phyloP scores from a whole-genome alignment of 2,113 vertebrate species.

The Neoarius graeffei region DNA sequence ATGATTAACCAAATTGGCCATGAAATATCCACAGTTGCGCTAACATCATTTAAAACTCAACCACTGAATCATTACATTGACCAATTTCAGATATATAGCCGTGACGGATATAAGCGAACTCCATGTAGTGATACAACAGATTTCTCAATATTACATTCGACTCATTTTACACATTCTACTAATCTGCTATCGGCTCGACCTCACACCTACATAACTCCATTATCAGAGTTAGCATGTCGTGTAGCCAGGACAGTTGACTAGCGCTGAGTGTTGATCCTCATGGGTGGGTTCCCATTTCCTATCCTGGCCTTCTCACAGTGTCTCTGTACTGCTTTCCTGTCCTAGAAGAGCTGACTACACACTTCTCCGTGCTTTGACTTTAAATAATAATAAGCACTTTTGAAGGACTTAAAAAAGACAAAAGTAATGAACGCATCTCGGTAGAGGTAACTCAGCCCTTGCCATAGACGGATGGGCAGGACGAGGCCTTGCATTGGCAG shows the following conservation, averaged over 20 bases:
- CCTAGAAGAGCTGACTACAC: constrained; percentile 55
- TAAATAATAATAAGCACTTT: constrained; percentile 65
- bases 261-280: constrained; percentile 27
- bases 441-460: constrained; percentile 37
- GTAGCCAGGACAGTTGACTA: constrained; percentile 6
- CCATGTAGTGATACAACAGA: background rate
- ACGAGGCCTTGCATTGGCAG: constrained; percentile 46
- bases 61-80: background rate
- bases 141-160: background rate
- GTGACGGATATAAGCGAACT: background rate
- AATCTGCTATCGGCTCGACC: background rate
- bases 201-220: background rate
- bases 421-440: constrained; percentile 58
- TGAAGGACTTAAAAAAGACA: constrained; percentile 65
- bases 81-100: background rate
- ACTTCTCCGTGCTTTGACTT: constrained; percentile 51
- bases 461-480: constrained; percentile 56
- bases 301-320: constrained; percentile 23
- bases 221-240: constrained; percentile 9
- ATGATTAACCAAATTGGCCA: background rate
- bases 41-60: background rate
- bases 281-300: constrained; percentile 43
- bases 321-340: constrained; percentile 37
- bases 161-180: background rate
- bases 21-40: background rate